phyloP scores from a whole-genome alignment of 1,140 invertebrate species.

The Drosophila watanabei region DNA sequence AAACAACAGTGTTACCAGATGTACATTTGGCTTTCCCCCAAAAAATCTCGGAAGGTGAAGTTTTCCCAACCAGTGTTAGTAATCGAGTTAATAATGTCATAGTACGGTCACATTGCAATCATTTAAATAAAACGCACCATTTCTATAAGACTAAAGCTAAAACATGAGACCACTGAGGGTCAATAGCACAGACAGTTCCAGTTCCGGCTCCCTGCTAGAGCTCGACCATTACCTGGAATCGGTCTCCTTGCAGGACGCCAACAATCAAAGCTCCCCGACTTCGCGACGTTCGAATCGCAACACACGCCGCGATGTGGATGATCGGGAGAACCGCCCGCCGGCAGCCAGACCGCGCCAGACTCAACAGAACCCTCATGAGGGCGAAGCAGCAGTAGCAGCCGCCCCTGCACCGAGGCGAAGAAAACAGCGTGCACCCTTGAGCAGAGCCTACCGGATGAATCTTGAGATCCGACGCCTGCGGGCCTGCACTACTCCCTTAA shows the following conservation, averaged over 20 bases:
- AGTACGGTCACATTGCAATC: background rate
- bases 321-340: constrained; percentile 38
- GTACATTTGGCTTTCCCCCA: too few species aligned
- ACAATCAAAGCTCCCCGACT: constrained; percentile 37
- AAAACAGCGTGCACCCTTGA: constrained; percentile 37
- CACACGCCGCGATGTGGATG: background rate
- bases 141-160: too few species aligned
- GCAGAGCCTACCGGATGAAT: background rate
- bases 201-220: constrained; percentile 38
- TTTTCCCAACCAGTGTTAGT: background rate
- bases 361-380: too few species aligned
- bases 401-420: background rate
- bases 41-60: too few species aligned
- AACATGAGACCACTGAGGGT: constrained; percentile 2
- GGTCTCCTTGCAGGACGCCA: constrained; percentile 32
- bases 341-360: background rate
- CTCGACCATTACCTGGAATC: constrained; percentile 50
- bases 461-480: constrained; percentile 45
- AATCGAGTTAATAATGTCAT: background rate
- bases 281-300: constrained; percentile 12
- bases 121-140: constrained; percentile 6
- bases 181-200: background rate
- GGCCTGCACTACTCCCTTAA: constrained; percentile 8
- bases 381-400: background rate
- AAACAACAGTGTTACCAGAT: constrained; percentile 2